Evolutionary conservation across 2,113 vertebrate genomes (phyloP).

Genomic region (Pygoscelis adeliae): DNA sequence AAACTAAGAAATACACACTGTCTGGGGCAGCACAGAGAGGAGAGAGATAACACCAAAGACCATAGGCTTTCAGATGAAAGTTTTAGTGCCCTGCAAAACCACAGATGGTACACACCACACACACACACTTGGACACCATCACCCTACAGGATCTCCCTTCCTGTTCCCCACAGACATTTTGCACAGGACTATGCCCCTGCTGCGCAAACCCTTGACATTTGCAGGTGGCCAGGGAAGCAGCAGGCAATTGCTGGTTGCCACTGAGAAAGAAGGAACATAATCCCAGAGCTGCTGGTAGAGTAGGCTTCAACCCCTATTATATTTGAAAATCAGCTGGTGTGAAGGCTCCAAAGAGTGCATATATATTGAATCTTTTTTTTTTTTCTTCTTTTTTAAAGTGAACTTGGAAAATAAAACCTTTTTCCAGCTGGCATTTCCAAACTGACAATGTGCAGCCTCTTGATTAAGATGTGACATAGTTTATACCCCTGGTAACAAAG

Average conservation of each 20-base stretch:
- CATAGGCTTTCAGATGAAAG: neutral
- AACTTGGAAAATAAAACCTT: neutral
- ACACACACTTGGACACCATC: neutral
- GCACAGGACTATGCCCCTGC: neutral
- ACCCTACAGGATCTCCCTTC: neutral
- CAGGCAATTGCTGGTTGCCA: neutral
- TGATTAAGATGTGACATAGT: neutral
- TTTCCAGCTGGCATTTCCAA: neutral
- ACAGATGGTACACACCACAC: neutral
- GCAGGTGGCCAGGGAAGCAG: neutral
- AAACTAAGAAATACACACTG: neutral
- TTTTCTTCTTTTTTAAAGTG: neutral
- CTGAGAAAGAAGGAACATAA: neutral
- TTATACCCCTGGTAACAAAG: neutral
- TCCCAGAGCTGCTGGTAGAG: neutral
- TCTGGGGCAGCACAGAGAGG: rapidly evolving
- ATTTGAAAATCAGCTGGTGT: neutral
- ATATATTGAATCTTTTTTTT: neutral
- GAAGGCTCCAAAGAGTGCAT: neutral
- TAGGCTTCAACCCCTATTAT: neutral
- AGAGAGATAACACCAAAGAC: neutral
- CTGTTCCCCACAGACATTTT: neutral
- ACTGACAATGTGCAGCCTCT: neutral
- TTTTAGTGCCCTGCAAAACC: neutral
- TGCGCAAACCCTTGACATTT: neutral